Evolutionary conservation across 2,797 vertebrate genomes (phyloP).

Genomic region (Onychomys leucogaster): DNA sequence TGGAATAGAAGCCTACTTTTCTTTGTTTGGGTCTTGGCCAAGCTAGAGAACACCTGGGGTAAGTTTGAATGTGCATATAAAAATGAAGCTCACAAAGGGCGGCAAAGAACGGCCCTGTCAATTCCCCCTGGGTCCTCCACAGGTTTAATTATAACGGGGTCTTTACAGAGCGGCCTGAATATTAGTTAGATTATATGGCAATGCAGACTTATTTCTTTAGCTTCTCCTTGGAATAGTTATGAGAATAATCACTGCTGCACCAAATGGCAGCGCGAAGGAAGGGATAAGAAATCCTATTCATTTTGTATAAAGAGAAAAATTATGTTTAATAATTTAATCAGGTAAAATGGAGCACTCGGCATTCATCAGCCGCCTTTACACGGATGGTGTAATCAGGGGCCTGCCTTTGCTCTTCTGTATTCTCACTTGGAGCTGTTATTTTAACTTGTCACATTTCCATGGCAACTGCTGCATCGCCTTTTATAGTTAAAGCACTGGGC

Average conservation of each 20-base stretch:
- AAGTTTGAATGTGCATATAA: conserved; percentile 61
- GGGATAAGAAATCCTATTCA: conserved; percentile 48
- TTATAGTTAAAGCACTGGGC: conserved; percentile 60
- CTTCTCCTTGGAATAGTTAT: conserved; percentile 49
- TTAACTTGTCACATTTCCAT: conserved; percentile 70
- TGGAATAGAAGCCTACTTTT: conserved; percentile 50
- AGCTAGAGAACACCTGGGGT: conserved; percentile 61
- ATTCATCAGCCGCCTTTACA: conserved; percentile 4
- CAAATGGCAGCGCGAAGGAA: conserved; percentile 20
- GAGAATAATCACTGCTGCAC: conserved; percentile 51
- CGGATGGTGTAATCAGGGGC: not conserved
- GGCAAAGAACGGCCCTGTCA: conserved; percentile 63
- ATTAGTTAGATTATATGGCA: conserved; percentile 63
- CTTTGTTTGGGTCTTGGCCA: conserved; percentile 60
- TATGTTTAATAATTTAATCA: conserved; percentile 75
- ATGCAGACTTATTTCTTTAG: conserved; percentile 47
- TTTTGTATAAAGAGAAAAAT: conserved; percentile 58
- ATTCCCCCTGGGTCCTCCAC: not conserved
- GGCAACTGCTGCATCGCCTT: conserved; percentile 73
- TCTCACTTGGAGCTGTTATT: conserved; percentile 58
- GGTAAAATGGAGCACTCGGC: conserved; percentile 61
- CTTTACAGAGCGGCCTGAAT: conserved; percentile 51
- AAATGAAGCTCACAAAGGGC: conserved; percentile 63
- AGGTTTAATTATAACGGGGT: conserved; percentile 63
- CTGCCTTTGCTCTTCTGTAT: conserved; percentile 17